Evolutionary conservation across 2,113 vertebrate species (phyloP), one percentile per base, ranked within the genome.

Genomic region (Climacteris rufus): DNA sequence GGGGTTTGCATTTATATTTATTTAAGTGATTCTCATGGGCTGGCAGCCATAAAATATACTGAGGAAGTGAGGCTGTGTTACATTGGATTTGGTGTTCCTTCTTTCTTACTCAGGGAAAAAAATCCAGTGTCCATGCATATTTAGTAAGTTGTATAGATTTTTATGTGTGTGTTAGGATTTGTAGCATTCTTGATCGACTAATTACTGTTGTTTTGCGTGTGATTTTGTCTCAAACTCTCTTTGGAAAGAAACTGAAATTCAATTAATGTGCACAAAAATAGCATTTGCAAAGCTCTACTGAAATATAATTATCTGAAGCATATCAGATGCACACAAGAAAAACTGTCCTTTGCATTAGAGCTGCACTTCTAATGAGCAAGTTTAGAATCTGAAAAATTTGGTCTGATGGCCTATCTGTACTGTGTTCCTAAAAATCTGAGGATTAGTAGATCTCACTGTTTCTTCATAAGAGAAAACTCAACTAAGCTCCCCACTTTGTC

Each of bases 191-290:
- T 93, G 54, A 72, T 90, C 15, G 59, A 80, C 77, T 90, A 87
- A 92, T 94, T 90, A 47, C 49, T 56, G 75, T 92, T 96, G 54
- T 68, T 96, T 91, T 69, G 39, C 39, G 42, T 77, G 71, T 42
- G 79, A 72, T 87, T 89, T 95, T 61, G 13, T 86, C 60, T 88
- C 75, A 63, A 6, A 54, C 63, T 50, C 24, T 89, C 53, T 90
- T 92, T 83, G 75, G 61, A 72, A 86, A 75, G 40, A 88, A 88
- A 39, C n/a, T 80, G 21, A 75, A 76, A 86, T 95, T 90, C 28
- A 65, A 24, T 95, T 94, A 72, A 57, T 22, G 7, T 72, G 63
- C 75, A 69, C 71, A 80, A 80, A 95, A 94, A 77, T 53, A 90
- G 23, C 59, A 39, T 64, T 90, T 92, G 87, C 65, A 72, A 56